Conservation (phyloP, 2,888 invertebrate genomes). For the Tipula confusa region DNA sequence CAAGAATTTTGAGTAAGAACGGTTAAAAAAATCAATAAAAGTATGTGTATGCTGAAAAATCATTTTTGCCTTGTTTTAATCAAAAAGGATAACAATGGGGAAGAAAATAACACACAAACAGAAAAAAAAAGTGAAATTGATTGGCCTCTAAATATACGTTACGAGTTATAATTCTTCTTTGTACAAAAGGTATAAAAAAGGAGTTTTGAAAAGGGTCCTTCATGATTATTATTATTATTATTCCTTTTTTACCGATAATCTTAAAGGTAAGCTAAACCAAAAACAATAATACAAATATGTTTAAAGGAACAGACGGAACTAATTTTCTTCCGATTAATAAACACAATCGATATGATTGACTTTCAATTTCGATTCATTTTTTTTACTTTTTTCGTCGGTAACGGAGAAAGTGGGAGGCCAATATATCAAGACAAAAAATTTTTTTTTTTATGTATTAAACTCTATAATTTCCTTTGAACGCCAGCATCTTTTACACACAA, state of each 20-base stretch:
- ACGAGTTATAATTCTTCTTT: background rate
- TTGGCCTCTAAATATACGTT: conserved; percentile 25
- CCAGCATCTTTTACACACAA: background rate
- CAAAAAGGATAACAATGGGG: background rate
- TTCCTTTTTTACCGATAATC: background rate
- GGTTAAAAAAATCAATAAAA: background rate
- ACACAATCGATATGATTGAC: conserved; percentile 20
- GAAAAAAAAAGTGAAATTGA: background rate
- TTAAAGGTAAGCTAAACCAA: background rate
- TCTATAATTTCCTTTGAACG: background rate
- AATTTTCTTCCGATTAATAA: background rate
- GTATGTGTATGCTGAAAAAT: background rate
- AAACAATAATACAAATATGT: background rate
- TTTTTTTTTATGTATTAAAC: background rate
- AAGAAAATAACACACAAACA: background rate
- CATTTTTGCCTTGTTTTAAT: background rate
- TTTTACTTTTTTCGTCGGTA: no score
- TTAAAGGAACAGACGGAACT: background rate
- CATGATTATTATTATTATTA: conserved; percentile 21
- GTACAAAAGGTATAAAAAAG: background rate
- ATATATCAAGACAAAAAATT: background rate
- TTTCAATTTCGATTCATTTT: background rate
- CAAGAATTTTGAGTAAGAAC: background rate
- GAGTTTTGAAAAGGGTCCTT: conserved; percentile 1
- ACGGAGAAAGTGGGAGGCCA: conserved; percentile 9